These are phyloP conservation scores for Paracanthobrama guichenoti DNA, from an alignment of 2,113 vertebrate genomes.

Conservation along the genomic window DNA sequence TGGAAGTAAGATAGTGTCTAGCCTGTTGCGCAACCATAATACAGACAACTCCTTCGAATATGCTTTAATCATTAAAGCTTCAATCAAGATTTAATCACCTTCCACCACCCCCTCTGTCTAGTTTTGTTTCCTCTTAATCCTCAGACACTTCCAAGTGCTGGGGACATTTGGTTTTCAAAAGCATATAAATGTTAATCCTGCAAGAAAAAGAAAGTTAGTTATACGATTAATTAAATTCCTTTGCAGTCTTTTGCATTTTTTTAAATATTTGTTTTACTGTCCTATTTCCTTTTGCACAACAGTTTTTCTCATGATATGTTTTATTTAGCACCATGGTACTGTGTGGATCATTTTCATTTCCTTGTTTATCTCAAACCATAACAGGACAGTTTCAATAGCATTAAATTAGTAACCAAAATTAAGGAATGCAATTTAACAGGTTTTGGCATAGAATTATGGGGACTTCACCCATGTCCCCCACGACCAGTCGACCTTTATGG, in stretches of 20 bases:
- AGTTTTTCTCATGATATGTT: not conserved
- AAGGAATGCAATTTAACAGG: not conserved
- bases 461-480: slow-evolving; percentile 8
- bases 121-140: too few relatives aligned
- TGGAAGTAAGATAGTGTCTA: too few relatives aligned
- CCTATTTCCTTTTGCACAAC: not conserved
- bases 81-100: too few relatives aligned
- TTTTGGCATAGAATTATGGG: not conserved
- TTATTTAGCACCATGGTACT: not conserved
- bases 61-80: too few relatives aligned
- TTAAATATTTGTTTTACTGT: not conserved
- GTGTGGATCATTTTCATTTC: not conserved
- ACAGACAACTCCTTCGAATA: too few relatives aligned
- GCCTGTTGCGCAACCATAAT: too few relatives aligned
- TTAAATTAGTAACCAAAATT: not conserved
- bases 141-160: too few relatives aligned
- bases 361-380: not conserved
- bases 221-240: too few relatives aligned
- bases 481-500: slow-evolving; percentile 71
- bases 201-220: too few relatives aligned
- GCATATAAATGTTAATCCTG: too few relatives aligned
- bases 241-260: not conserved
- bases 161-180: too few relatives aligned
- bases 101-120: too few relatives aligned
- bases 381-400: not conserved